These are phyloP conservation scores for Alcedo quadribrachys DNA, from an alignment of 2,797 vertebrate genomes.

Conservation along the genomic window DNA sequence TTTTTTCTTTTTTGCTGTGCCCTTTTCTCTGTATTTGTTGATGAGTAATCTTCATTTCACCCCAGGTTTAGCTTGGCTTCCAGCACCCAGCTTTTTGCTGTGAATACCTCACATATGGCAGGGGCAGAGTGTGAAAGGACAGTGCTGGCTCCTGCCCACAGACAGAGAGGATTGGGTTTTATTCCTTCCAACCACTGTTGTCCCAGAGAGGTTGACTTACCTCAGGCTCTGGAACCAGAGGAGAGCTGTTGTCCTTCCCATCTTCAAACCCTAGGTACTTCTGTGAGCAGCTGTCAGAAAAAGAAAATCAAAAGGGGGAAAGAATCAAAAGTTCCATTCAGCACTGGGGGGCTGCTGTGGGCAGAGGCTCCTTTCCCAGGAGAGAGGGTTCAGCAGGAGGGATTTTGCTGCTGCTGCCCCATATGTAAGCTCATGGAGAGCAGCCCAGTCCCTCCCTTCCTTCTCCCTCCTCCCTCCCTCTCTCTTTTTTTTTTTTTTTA, in stretches of 20 bases:
- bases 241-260: background rate
- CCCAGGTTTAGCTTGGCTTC: background rate
- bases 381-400: background rate
- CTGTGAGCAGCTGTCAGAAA: background rate
- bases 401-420: background rate
- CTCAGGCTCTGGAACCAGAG: background rate
- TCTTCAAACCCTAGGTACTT: background rate
- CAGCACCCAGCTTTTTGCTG: background rate
- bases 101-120: background rate
- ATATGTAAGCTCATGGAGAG: background rate
- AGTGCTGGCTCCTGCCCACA: background rate
- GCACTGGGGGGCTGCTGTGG: background rate
- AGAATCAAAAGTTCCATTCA: background rate
- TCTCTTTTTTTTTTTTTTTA: background rate
- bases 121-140: background rate
- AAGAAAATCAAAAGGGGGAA: background rate
- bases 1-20: no score
- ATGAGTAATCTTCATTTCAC: background rate
- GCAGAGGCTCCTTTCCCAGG: background rate
- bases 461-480: background rate
- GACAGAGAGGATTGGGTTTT: background rate
- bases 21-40: background rate
- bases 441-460: background rate
- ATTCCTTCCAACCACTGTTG: background rate
- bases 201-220: background rate